Percentiles rank a stretch among this genome's conserved stretches.
These are phyloP conservation scores for Tridacna gigas DNA, from an alignment of 2,888 invertebrate genomes.

Conservation along the genomic window DNA sequence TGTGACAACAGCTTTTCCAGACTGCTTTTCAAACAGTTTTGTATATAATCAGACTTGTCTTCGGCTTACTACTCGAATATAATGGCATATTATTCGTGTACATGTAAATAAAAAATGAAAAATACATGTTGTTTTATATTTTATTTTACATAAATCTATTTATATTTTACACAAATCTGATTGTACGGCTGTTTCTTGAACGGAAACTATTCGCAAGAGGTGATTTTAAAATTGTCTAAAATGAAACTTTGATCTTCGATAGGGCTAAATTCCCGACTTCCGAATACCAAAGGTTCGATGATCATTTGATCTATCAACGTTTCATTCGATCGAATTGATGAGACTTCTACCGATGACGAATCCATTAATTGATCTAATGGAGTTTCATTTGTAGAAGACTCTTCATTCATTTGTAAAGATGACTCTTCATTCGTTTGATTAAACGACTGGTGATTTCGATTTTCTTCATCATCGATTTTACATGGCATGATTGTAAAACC, in stretches of 20 bases:
- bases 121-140: constrained; percentile 6
- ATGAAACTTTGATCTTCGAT: constrained; percentile 6
- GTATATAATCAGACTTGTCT: constrained; percentile 30
- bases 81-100: background rate
- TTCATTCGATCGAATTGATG: background rate
- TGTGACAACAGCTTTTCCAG: constrained; percentile 7
- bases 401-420: no score
- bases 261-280: background rate
- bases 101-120: background rate
- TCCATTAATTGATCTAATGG: background rate
- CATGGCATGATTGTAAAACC: background rate
- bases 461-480: background rate
- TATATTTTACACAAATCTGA: background rate
- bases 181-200: background rate
- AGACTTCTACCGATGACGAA: no score
- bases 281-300: background rate
- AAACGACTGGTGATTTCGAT: background rate
- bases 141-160: background rate
- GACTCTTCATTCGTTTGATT: background rate
- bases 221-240: constrained; percentile 1
- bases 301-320: background rate
- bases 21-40: constrained; percentile 28
- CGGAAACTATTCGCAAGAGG: background rate
- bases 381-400: background rate
- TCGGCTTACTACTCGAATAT: background rate